Conservation (phyloP, 2,113 vertebrate species). For the Prochilodus magdalenae region DNA sequence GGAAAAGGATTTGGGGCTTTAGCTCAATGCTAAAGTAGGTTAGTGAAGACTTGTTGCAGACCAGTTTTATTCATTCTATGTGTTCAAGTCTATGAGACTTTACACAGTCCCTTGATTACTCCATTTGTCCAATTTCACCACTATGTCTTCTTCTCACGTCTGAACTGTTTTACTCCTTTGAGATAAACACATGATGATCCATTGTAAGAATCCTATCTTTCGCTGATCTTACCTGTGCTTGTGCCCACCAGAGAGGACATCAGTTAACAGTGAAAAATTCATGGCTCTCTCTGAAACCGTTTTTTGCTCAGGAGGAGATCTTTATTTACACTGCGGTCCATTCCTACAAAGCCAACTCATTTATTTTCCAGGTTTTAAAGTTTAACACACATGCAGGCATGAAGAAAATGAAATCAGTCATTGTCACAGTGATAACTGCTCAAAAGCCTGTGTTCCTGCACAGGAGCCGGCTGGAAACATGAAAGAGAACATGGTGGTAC, state of each 20-base stretch:
- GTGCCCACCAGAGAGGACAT: neutral
- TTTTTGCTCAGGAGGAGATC: neutral
- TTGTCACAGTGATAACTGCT: constrained; percentile 7
- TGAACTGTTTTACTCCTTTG: neutral
- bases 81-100: too few relatives aligned
- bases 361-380: constrained; percentile 41
- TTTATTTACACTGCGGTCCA: constrained; percentile 13
- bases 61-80: too few relatives aligned
- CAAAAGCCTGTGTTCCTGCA: constrained; percentile 14
- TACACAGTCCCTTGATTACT: neutral
- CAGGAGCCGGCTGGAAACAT: neutral
- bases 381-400: constrained; percentile 27
- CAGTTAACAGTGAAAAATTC: neutral
- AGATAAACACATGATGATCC: neutral
- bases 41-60: too few relatives aligned
- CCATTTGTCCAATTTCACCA: neutral
- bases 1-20: too few relatives aligned
- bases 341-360: neutral
- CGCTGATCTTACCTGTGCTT: neutral
- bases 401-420: constrained; percentile 16
- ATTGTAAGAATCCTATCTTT: neutral
- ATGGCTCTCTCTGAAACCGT: neutral
- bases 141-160: neutral
- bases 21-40: too few relatives aligned
- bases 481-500: constrained; percentile 8